Base-by-base conservation (phyloP, 2,888 invertebrate species). In the Stictocephala bisonia region DNA sequence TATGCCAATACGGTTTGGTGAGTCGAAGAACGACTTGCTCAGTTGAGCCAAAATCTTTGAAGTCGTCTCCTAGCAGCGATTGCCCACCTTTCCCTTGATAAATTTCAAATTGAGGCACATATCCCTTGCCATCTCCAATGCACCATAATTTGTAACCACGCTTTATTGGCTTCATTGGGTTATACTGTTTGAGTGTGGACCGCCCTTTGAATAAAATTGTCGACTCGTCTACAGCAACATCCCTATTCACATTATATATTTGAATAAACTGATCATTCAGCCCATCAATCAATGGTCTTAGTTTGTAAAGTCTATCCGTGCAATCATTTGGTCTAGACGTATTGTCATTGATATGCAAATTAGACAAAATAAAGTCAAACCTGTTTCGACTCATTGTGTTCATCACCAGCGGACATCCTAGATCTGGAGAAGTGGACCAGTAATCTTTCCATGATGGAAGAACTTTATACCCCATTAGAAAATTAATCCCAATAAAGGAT, bases 261-360 rank as follows among this genome's bases (percentile, higher is more conserved):
- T 64, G 18, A n/a, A 44, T 78, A 35, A 76, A 75, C 40, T 58
- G 51, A 20, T 67, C 51, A 58, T 77, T 77, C 22, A 76, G 66
- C 20, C 58, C 50, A 15, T 66, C 53, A 35, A 77, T 48, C 20
- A 75, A 15, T 31, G 76, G 74, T 31, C 76, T 35, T 20, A 75
- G 41, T 68, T 77, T 77, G 26, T 74, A 77, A 11, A 76, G 64
- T 44, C 70, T 76, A 58, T 77, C 75, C 18, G 56, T 75, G 48
- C 71, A 69, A 35, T 64, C 58, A n/a, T 48, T 40, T 35, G 74
- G 64, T 20, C 69, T 69, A n/a, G 31, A 11, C 27, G 22, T 66
- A 60, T 76, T 77, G 60, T 77, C 73, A 68, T 77, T 77, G 9
- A 74, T 53, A 70, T 76, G 77, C 18, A 77, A 41, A 73, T 71